A percentile compares a stretch with the other conserved stretches of the same genome.
Evolutionary conservation across 2,113 vertebrate species (phyloP).

Genomic region (Danionella cerebrum): DNA sequence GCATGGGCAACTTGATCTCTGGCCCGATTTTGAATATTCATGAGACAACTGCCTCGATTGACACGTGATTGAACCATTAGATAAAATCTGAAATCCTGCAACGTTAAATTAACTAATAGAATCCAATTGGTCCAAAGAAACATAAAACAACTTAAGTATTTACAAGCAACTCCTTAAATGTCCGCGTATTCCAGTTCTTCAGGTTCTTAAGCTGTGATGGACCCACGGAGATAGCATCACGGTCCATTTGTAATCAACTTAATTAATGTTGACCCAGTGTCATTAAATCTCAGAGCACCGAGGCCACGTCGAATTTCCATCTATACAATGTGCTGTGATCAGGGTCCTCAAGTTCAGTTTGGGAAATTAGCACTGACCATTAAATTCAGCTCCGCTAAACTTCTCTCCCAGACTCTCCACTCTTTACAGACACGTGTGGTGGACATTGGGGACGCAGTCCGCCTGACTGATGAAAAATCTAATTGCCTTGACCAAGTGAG

Average conservation of each 20-base stretch:
- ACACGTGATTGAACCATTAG: too few species aligned
- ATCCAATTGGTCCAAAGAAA: too few species aligned
- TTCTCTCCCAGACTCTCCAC: constrained; percentile 11
- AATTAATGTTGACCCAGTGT: constrained; percentile 41
- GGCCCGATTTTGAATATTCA: too few species aligned
- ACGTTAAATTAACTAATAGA: too few species aligned
- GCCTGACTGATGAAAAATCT: constrained; percentile 9
- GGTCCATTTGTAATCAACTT: constrained; percentile 47
- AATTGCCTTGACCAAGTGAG: constrained; percentile 11
- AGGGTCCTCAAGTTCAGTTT: constrained; percentile 43
- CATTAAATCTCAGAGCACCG: constrained; percentile 35
- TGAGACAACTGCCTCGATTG: too few species aligned
- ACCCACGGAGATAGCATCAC: constrained; percentile 39
- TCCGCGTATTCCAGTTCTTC: background rate
- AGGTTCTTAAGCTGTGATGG: constrained; percentile 35
- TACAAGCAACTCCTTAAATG: too few species aligned
- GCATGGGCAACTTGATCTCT: too few species aligned
- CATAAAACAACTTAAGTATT: too few species aligned
- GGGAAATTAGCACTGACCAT: constrained; percentile 39
- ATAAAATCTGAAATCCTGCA: too few species aligned
- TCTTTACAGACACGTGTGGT: constrained; percentile 7
- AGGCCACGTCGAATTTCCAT: constrained; percentile 39
- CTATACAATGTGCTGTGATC: constrained; percentile 32
- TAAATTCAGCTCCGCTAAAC: constrained; percentile 18
- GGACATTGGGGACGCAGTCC: constrained; percentile 2